Base-by-base conservation (phyloP, 2,888 invertebrate species). In the Athalia circularis region DNA sequence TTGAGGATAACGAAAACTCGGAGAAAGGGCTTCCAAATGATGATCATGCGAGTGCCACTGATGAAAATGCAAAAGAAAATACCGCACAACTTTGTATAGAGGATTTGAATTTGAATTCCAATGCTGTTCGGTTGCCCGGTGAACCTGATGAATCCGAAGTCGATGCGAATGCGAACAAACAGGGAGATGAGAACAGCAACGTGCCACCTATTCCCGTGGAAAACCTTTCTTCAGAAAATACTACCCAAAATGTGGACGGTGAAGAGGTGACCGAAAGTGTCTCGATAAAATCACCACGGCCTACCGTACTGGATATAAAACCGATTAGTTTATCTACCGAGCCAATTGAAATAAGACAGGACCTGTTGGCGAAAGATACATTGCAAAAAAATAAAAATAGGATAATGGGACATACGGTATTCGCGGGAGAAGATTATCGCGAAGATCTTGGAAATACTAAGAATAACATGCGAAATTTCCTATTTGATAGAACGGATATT, bases 61-160 rank as follows among this genome's bases (percentile, higher is more conserved):
- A 86, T 81, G 85, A 89, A 57, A 92, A 92, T 81, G 91, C 88
- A 81, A 68, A 87, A 2, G 92, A 90, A 87, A 90, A 91, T 9
- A 84, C 92, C 4, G 90, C 91, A 0, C 29, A 29, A 29, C 85
- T 87, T 2, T 91, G 91, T 67, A 90, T 87, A 15, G 47, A 74
- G 13, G 52, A 64, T 54, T 57, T 64, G 43, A 54, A 65, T 48
- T 57, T 45, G 3, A 45, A 29, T 29, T 29, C 29, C 2, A 29
- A 72, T 15, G 57, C 52, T 54, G 11, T 61, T 43, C 11, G 52
- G n/a, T 52, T 2, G 43, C 45, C 43, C 7, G 48, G 43, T 61
- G 62, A 70, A 13, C 43, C 72, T 9, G 78, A 77, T 7, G 77
- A 81, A 50, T 79, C 29, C 11, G 70, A 68, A 59, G 54, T 59